These are phyloP conservation scores for Aporrectodea caliginosa DNA, from an alignment of 1,140 invertebrate genomes.

Conservation along the genomic window DNA sequence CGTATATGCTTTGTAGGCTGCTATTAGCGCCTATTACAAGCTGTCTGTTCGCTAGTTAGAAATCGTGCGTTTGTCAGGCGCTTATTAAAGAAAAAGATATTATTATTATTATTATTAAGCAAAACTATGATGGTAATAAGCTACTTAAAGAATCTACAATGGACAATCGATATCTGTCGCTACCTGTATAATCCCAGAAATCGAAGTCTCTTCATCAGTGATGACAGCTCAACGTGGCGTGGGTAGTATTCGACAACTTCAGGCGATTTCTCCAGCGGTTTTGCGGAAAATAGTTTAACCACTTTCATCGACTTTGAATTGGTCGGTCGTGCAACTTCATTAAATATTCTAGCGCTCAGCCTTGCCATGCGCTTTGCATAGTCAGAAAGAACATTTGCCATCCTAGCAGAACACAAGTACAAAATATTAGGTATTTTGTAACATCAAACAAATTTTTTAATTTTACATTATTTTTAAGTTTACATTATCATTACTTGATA, in stretches of 20 bases:
- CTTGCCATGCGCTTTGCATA: conserved; percentile 82
- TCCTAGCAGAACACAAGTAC: background rate
- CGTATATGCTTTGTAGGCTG: too few relatives aligned
- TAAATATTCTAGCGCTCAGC: conserved; percentile 83
- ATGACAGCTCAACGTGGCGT: conserved; percentile 39
- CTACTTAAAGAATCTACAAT: too few relatives aligned
- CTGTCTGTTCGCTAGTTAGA: too few relatives aligned
- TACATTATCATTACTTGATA: too few relatives aligned
- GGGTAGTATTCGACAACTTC: conserved; percentile 83
- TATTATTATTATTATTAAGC: too few relatives aligned
- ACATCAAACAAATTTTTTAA: too few relatives aligned
- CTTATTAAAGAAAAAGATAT: too few relatives aligned
- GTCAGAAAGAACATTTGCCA: conserved; percentile 22
- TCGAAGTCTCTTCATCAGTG: conserved; percentile 39
- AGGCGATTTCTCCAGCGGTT: conserved; percentile 70
- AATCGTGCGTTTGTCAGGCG: too few relatives aligned
- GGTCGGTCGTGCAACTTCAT: conserved; percentile 73
- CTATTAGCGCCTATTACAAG: too few relatives aligned
- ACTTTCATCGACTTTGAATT: conserved; percentile 60
- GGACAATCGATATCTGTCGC: background rate
- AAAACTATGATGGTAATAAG: too few relatives aligned
- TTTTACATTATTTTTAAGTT: too few relatives aligned
- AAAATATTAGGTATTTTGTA: too few relatives aligned
- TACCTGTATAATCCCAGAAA: conserved; percentile 47
- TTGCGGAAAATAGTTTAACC: conserved; percentile 71